Evolutionary conservation across 2,888 invertebrate genomes (phyloP), one percentile per base, ranked within the genome.

Genomic region (Podotricha telesiphe): DNA sequence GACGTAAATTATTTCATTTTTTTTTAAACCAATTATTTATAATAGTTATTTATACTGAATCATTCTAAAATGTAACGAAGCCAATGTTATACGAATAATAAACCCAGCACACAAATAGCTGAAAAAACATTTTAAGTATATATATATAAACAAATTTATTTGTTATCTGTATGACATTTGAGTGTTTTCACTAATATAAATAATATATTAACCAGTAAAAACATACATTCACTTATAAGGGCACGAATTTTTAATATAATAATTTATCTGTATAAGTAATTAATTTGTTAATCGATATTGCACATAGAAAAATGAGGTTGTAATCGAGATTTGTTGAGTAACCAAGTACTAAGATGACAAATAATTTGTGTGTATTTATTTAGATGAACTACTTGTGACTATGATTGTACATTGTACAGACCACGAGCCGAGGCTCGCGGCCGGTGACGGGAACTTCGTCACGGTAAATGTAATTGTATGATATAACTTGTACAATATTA

Each of bases 401-500:
- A 85, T 84, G 81, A 72, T 86, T 91, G 89, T 91, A 90, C 88
- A 72, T 86, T 91, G 89, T 91, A 90, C 88, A 91, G 89, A 86
- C 59, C 59, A 59, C 59, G 59, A 28, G 59, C 22, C 45, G 22
- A 22, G 59, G 59, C 59, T 59, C 59, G 59, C 59, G 59, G 59
- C 59, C 59, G 59, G 45, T 59, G 59, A 59, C 59, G 59, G 59
- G 59, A 59, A 59, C 59, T 45, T 59, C 59, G 59, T 59, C 91
- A 87, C 87, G 69, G 82, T 86, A 83, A 86, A 82, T 85, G 85
- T 87, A 86, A 89, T 84, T 92, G 91, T 91, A 91, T 88, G 86
- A 91, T 91, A 91, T 89, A 88, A 91, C 89, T 90, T 93, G 92
- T 93, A 92, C 92, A 90, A 92, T 93, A 93, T 77, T 93, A 93